These are phyloP conservation scores for Drosophila lutescens DNA, from an alignment of 2,888 invertebrate species.

Conservation along the genomic window DNA sequence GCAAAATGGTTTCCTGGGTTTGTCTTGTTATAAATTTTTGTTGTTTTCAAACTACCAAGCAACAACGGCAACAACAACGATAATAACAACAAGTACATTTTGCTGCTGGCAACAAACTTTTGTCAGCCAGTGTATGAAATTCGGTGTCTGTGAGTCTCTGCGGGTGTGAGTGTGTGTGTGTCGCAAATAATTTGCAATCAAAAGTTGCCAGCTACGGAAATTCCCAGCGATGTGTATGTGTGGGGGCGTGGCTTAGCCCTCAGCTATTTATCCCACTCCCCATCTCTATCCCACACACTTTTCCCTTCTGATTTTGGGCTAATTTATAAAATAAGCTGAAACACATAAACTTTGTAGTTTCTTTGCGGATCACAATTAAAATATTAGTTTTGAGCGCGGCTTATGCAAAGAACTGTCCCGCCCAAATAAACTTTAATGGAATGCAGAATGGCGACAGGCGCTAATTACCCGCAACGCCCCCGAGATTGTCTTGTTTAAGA, in stretches of 20 bases:
- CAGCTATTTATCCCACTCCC: constrained; percentile 28
- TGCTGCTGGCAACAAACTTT: constrained; percentile 66
- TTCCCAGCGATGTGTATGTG: constrained; percentile 21
- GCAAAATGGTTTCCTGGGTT: constrained; percentile 34
- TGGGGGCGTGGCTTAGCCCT: constrained; percentile 41
- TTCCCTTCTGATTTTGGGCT: constrained; percentile 43
- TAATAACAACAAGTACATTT: constrained; percentile 46
- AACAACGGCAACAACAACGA: constrained; percentile 33
- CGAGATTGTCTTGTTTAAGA: constrained; percentile 19
- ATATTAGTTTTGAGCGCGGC: constrained; percentile 62
- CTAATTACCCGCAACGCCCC: constrained; percentile 33
- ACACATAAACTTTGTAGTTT: constrained; percentile 15
- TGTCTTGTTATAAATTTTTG: constrained; percentile 66
- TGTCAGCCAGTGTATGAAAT: constrained; percentile 40
- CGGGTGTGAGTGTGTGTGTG: constrained; percentile 33
- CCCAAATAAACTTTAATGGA: constrained; percentile 57
- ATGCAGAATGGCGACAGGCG: constrained; percentile 54
- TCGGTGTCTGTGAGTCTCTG: constrained; percentile 37
- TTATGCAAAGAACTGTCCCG: constrained; percentile 51
- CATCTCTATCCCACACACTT: background rate
- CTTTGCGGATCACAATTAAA: constrained; percentile 55
- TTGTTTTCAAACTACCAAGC: constrained; percentile 50
- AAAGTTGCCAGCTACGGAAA: constrained; percentile 65
- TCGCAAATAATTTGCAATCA: constrained; percentile 76
- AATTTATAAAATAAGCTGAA: constrained; percentile 70